phyloP scores from a whole-genome alignment of 2,113 vertebrate species.

The Falcunculus frontatus region DNA sequence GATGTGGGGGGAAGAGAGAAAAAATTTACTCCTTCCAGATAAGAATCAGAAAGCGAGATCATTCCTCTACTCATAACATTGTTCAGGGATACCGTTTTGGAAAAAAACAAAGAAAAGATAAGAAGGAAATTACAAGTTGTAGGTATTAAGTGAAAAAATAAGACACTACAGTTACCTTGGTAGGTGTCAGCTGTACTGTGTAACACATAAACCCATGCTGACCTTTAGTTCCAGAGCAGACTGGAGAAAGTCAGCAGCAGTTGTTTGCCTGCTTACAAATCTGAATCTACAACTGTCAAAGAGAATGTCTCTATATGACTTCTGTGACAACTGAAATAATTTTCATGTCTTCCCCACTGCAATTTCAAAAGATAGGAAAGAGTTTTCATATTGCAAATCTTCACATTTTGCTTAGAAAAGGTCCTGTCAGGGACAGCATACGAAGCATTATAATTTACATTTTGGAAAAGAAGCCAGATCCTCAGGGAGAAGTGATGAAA shows the following conservation, averaged over 20 bases:
- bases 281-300: not conserved
- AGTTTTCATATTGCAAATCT: not conserved
- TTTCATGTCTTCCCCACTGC: not conserved
- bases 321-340: slow-evolving; percentile 2
- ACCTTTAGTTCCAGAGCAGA: not conserved
- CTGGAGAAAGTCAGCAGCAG: not conserved
- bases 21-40: not conserved
- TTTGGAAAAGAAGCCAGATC: not conserved
- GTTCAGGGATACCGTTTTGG: not conserved
- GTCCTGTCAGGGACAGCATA: not conserved
- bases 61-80: not conserved
- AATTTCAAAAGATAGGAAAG: not conserved
- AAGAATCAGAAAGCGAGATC: not conserved
- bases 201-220: not conserved
- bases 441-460: not conserved
- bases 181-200: not conserved
- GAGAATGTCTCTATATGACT: not conserved
- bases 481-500: not conserved
- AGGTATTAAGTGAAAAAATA: not conserved
- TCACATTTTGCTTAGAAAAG: slow-evolving; percentile 9
- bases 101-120: not conserved
- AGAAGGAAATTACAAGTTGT: not conserved
- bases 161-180: not conserved
- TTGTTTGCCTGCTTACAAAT: not conserved
- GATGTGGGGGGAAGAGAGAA: not conserved